Conservation (phyloP, 2,888 invertebrate species). For the Cheilosia scutellata region DNA sequence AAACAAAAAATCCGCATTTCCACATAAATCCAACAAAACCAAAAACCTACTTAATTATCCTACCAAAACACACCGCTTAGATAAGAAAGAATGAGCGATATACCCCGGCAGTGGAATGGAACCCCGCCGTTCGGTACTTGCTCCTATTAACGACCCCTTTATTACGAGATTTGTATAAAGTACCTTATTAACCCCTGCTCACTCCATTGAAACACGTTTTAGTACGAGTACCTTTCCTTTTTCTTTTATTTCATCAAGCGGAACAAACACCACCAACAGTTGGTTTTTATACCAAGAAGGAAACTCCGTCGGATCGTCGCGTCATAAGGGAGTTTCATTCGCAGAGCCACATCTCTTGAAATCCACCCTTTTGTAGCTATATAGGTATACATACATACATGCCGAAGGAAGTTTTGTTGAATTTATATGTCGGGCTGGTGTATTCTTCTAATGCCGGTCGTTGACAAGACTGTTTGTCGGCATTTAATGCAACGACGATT, state of each 20-base stretch:
- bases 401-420: slow-evolving; percentile 1
- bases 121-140: slow-evolving; percentile 27
- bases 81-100: not conserved
- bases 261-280: slow-evolving; percentile 63
- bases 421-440: not conserved
- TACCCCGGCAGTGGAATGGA: not conserved
- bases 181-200: slow-evolving; percentile 60
- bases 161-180: slow-evolving; percentile 36
- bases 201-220: not conserved
- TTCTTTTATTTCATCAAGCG: slow-evolving; percentile 46
- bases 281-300: slow-evolving; percentile 44
- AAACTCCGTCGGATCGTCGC: slow-evolving; percentile 42
- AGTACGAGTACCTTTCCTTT: slow-evolving; percentile 29
- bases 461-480: slow-evolving; percentile 28
- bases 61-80: slow-evolving; percentile 41
- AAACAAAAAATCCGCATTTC: slow-evolving; percentile 12
- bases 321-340: slow-evolving; percentile 32
- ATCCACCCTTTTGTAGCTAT: slow-evolving; percentile 13
- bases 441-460: slow-evolving; percentile 4
- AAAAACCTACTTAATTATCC: slow-evolving; percentile 48
- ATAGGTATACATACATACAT: not conserved
- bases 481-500: slow-evolving; percentile 13
- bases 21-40: slow-evolving; percentile 17
- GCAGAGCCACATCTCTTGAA: slow-evolving; percentile 34
- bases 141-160: slow-evolving; percentile 55